Evolutionary conservation across 2,888 invertebrate species (phyloP), one percentile per base, ranked within the genome.

Genomic region (Hyalella azteca): DNA sequence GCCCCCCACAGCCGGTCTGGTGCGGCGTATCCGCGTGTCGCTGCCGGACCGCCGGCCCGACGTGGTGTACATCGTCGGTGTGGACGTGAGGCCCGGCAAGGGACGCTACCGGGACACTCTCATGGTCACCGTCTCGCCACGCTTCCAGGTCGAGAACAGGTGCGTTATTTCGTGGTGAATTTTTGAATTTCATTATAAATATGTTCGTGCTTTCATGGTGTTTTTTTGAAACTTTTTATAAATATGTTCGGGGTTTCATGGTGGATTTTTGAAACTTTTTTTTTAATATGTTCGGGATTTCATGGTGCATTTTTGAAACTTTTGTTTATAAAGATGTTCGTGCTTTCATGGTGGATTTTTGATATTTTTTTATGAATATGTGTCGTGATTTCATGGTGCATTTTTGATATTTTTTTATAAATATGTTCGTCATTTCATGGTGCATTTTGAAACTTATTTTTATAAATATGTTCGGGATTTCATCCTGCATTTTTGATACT

Each of bases 61-160:
- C 86, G 90, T 92, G 85, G 93, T 94, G 81, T 94, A 92, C 88
- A 91, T 94, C 80, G 93, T 98, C 86, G 98, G 98, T 81, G 93
- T 98, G 85, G 93, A 95, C 87, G 94, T 97, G 78, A 91, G 95
- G 81, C 91, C 92, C 66, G 98, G 97, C 0, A 91, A 94, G 86
- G 97, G 96, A 50, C 91, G 94, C 86, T 97, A 98, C 90, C 91
- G 94, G 11, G 92, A 93, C 87, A 97, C 98, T 41, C 94, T 93
- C 87, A 94, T 98, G 86, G 94, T 97, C 45, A 96, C 96, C 5
- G 91, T 98, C 86, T 94, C 96, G 22, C 97, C 98, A 49, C 91
- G 97, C 85, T 98, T 94, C 89, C 95, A 96, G 88, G 90, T 98
- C 81, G 95, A 97, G 89, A 99, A 99, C 89, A 93, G 93, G 88